Percentiles rank a stretch among this genome's conserved stretches.
These are phyloP conservation scores for Drosophila limbata DNA, from an alignment of 2,888 invertebrate genomes.

Conservation along the genomic window DNA sequence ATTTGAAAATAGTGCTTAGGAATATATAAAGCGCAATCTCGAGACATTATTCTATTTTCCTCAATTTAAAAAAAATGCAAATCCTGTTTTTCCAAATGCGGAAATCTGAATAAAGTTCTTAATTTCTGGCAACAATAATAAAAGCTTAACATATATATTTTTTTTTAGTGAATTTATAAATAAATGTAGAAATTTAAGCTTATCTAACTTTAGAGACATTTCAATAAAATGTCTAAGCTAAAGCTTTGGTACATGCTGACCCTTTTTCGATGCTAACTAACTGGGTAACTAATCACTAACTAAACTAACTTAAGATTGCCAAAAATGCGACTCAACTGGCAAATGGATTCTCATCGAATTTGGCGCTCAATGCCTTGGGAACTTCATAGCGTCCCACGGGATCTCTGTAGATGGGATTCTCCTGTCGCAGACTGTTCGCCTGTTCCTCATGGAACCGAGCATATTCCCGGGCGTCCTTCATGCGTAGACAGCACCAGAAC, in stretches of 20 bases:
- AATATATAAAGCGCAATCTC: neutral
- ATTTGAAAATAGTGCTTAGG: neutral
- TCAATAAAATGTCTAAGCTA: neutral
- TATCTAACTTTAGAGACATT: constrained; percentile 34
- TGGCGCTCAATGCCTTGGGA: constrained; percentile 82
- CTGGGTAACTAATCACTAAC: neutral
- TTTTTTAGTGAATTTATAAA: neutral
- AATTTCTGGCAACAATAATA: neutral
- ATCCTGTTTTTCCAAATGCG: neutral
- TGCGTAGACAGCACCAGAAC: constrained; percentile 85
- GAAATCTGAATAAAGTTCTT: neutral
- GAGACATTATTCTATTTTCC: neutral
- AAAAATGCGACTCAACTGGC: constrained; percentile 38
- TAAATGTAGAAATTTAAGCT: constrained; percentile 34
- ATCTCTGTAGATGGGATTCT: constrained; percentile 88
- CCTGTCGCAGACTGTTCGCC: constrained; percentile 46
- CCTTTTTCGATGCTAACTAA: neutral
- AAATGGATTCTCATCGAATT: constrained; percentile 72
- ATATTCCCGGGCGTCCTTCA: constrained; percentile 87
- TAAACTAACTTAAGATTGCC: neutral
- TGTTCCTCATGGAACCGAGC: constrained; percentile 86
- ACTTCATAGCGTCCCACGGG: constrained; percentile 87
- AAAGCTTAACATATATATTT: neutral
- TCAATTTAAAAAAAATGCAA: neutral
- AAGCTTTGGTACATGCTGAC: constrained; percentile 18